These are phyloP conservation scores for Semnopithecus entellus DNA, from an alignment of 2,113 vertebrate species.

Conservation along the genomic window DNA sequence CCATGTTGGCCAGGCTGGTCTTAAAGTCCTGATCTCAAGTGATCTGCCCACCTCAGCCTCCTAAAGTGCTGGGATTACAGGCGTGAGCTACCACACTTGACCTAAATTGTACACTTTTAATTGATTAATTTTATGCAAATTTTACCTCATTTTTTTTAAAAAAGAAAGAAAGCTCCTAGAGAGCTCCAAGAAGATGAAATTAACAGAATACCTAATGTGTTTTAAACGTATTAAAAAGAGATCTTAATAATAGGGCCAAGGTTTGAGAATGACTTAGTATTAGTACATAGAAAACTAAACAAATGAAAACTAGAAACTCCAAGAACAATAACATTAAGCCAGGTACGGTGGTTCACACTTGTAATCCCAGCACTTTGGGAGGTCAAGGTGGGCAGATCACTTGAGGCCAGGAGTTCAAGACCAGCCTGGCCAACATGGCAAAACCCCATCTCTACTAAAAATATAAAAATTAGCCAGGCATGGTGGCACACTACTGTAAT, in stretches of 20 bases:
- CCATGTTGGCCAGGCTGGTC: neutral
- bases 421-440: too few relatives aligned
- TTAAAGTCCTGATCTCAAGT: neutral
- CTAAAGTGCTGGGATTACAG: neutral
- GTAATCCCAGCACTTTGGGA: too few relatives aligned
- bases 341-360: too few relatives aligned
- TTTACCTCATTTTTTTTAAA: neutral
- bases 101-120: too few relatives aligned
- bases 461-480: too few relatives aligned
- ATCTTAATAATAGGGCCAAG: conserved; percentile 26
- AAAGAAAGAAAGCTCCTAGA: neutral
- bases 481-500: too few relatives aligned
- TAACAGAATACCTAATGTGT: neutral
- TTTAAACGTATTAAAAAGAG: conserved; percentile 16
- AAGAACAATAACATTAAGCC: neutral
- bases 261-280: conserved; percentile 2
- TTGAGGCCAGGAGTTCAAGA: too few relatives aligned
- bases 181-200: neutral
- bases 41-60: neutral
- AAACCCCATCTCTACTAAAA: too few relatives aligned
- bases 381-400: too few relatives aligned
- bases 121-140: neutral
- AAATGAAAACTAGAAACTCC: conserved; percentile 2
- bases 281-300: conserved; percentile 23
- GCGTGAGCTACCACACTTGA: neutral